A percentile compares a stretch with the other conserved stretches of the same genome.
Conservation (phyloP, 2,888 invertebrate genomes). For the Pristionchus mayeri region DNA sequence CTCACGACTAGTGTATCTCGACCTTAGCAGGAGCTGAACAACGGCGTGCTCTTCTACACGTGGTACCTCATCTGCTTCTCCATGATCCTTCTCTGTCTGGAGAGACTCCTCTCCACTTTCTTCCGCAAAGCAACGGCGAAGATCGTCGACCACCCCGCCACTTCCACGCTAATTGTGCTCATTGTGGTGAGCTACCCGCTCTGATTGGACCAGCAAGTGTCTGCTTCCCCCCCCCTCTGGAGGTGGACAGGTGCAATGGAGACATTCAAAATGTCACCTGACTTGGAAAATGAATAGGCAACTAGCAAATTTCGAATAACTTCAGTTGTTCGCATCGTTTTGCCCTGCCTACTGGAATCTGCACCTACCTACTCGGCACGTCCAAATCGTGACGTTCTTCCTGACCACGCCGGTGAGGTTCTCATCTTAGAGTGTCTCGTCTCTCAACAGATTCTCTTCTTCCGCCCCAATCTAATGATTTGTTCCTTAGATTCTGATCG, state of each 20-base stretch:
- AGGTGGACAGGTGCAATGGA: background rate
- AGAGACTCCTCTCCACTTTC: background rate
- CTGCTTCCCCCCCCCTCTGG: background rate
- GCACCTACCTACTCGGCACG: background rate
- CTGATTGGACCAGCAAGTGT: too few species aligned
- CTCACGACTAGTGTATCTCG: background rate
- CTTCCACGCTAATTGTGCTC: background rate
- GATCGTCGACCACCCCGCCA: background rate
- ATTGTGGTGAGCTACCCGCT: background rate
- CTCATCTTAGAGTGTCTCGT: too few species aligned
- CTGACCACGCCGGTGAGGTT: background rate
- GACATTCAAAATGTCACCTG: too few species aligned
- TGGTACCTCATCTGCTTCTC: conserved; percentile 13
- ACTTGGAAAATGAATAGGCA: too few species aligned
- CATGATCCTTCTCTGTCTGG: background rate
- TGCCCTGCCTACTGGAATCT: background rate
- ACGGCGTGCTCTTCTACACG: background rate
- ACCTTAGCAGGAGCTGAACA: background rate
- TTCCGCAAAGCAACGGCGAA: background rate
- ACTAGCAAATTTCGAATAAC: too few species aligned
- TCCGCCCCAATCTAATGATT: too few species aligned
- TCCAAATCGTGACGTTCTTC: background rate
- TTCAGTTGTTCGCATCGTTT: background rate
- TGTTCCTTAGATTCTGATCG: background rate
- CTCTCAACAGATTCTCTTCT: too few species aligned